Evolutionary conservation across 2,888 invertebrate species (phyloP), one percentile per base, ranked within the genome.

Genomic region (Chironomus tentans): DNA sequence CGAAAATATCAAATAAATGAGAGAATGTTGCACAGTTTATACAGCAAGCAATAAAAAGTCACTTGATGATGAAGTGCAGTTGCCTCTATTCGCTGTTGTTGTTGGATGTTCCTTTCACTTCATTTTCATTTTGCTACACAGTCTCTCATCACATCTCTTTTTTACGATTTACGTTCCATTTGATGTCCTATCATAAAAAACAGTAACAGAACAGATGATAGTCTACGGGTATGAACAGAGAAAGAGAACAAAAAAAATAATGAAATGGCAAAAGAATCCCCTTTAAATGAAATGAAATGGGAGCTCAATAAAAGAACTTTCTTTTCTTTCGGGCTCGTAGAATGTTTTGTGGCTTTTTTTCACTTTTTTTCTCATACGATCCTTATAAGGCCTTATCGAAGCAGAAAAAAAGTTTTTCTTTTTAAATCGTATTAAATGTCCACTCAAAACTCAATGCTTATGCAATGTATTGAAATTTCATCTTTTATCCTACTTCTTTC

Each of bases 331-430:
- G 24, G 21, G 21, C 65, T 15, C 65, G 21, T 65, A 65, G 24
- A 65, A 65, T 22, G 65, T 65, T 65, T 65, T 65, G 65, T 65
- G 65, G 65, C 56, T 65, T 65, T 65, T 65, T 13, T 50, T 13
- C 62, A 22, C 21, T 65, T 24, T 15, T 56, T 3, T 4, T 24
- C 62, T 22, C 62, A 15, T 50, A 50, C 13, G 15, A 50, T 15
- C 13, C n/a, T n/a, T n/a, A n/a, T n/a, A n/a, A n/a, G n/a, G 50
- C 12, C n/a, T n/a, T 65, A 65, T 65, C 24, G 21, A 22, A 13
- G 7, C 15, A 28, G 28, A 28, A 22, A 62, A 24, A 65, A 65
- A 65, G 62, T 65, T 65, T 24, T 65, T 18, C 21, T 24, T 24
- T 5, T 56, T 56, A 18, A 56, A 15, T 56, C 56, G 15, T 56